Percentiles rank a stretch among this genome's conserved stretches.
Evolutionary conservation across 2,797 vertebrate species (phyloP).

Genomic region (Gobio occitaniae): DNA sequence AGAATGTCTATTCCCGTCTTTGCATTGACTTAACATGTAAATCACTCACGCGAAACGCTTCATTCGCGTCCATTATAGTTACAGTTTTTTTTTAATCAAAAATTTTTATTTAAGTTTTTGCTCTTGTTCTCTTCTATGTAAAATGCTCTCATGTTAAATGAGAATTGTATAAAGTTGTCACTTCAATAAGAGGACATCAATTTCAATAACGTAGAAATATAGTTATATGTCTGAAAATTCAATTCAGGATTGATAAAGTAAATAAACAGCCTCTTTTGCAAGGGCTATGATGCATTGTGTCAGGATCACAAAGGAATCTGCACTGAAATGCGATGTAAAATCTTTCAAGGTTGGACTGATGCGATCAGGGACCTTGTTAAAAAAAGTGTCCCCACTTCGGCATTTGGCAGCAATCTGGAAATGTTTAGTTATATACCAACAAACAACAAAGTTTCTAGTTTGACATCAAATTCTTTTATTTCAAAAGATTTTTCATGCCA

Average conservation of each 20-base stretch:
- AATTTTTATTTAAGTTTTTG: no score
- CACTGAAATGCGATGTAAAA: background rate
- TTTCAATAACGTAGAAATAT: no score
- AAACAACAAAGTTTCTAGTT: background rate
- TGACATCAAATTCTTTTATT: background rate
- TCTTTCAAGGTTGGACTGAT: background rate
- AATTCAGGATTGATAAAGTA: slow-evolving; percentile 4
- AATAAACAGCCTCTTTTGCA: background rate
- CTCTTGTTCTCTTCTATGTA: background rate
- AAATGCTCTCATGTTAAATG: background rate
- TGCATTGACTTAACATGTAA: no score
- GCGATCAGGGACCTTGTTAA: slow-evolving; percentile 10
- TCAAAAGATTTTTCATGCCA: background rate
- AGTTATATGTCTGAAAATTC: background rate
- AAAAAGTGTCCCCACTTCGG: background rate
- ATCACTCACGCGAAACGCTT: no score
- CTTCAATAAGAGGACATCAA: background rate
- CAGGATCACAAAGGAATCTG: background rate
- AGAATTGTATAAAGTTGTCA: background rate
- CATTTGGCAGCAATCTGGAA: background rate
- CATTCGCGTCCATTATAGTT: no score
- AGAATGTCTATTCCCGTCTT: no score
- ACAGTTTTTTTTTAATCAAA: no score
- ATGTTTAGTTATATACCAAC: background rate
- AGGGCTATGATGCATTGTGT: background rate